phyloP scores from a whole-genome alignment of 2,113 vertebrate species.

The Clarias magur region DNA sequence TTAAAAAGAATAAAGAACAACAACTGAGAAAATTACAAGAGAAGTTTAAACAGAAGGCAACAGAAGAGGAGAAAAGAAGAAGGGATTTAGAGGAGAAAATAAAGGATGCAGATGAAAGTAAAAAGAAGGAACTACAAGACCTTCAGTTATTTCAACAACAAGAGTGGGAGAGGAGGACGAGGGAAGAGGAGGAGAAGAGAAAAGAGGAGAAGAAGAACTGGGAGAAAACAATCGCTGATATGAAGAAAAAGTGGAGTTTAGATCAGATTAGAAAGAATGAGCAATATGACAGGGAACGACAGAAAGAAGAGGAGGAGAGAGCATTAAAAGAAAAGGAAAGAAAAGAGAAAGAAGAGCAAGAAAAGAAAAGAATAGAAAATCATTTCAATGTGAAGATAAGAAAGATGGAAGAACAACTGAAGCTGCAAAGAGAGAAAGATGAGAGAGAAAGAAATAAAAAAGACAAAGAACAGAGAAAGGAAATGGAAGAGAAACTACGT shows the following conservation, averaged over 20 bases:
- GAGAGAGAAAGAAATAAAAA: background rate
- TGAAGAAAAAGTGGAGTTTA: background rate
- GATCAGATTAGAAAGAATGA: background rate
- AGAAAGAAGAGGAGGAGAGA: background rate
- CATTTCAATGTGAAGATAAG: background rate
- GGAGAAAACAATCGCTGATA: background rate
- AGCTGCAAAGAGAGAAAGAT: background rate
- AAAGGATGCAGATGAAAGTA: no score
- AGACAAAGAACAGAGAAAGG: background rate
- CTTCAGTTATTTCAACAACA: background rate
- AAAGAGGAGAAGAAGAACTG: background rate
- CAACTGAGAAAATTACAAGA: no score
- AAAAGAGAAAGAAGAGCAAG: constrained; percentile 1
- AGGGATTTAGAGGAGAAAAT: no score
- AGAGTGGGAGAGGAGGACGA: background rate
- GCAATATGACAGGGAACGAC: background rate
- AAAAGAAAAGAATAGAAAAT: constrained; percentile 5
- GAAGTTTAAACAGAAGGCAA: no score
- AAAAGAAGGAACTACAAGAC: constrained; percentile 12
- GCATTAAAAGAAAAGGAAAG: constrained; percentile 7
- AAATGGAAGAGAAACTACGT: constrained; percentile 3
- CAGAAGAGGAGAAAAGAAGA: no score
- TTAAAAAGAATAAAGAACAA: no score
- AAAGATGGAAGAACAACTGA: background rate
- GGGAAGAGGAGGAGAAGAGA: constrained; percentile 10